These are phyloP conservation scores for Caenorhabditis macrosperma DNA, from an alignment of 2,888 invertebrate species.

Conservation along the genomic window DNA sequence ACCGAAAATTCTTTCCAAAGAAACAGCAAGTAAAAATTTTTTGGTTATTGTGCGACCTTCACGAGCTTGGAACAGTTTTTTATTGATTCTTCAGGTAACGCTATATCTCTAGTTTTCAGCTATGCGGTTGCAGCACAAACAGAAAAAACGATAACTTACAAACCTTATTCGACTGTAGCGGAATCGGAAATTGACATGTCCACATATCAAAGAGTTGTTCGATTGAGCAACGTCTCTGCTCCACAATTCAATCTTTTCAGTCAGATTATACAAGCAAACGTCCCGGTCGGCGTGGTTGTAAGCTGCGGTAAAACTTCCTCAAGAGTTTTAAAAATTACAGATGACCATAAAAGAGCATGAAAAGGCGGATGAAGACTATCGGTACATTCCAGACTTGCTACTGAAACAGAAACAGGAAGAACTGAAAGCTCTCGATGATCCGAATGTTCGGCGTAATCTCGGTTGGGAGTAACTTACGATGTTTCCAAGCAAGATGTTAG, in stretches of 20 bases:
- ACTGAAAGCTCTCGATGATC: slow-evolving; percentile 77
- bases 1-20: too few species aligned
- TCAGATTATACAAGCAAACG: slow-evolving; percentile 72
- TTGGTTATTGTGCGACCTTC: too few species aligned
- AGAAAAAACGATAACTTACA: slow-evolving; percentile 70
- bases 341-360: slow-evolving; percentile 77
- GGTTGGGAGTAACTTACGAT: slow-evolving; percentile 75
- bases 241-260: slow-evolving; percentile 74
- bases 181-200: slow-evolving; percentile 70
- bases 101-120: slow-evolving; percentile 69
- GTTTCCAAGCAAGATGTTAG: neutral
- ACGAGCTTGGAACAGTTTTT: too few species aligned
- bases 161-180: slow-evolving; percentile 72
- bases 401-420: slow-evolving; percentile 77
- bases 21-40: too few species aligned
- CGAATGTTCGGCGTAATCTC: slow-evolving; percentile 73
- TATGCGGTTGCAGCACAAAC: slow-evolving; percentile 77
- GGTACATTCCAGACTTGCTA: slow-evolving; percentile 77
- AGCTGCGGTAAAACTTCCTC: neutral
- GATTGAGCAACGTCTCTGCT: slow-evolving; percentile 68
- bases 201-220: slow-evolving; percentile 74
- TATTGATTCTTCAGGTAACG: too few species aligned
- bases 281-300: slow-evolving; percentile 75
- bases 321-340: slow-evolving; percentile 38
- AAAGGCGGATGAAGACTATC: slow-evolving; percentile 76